Conservation (phyloP, 2,797 vertebrate genomes). For the Antennarius maculatus region DNA sequence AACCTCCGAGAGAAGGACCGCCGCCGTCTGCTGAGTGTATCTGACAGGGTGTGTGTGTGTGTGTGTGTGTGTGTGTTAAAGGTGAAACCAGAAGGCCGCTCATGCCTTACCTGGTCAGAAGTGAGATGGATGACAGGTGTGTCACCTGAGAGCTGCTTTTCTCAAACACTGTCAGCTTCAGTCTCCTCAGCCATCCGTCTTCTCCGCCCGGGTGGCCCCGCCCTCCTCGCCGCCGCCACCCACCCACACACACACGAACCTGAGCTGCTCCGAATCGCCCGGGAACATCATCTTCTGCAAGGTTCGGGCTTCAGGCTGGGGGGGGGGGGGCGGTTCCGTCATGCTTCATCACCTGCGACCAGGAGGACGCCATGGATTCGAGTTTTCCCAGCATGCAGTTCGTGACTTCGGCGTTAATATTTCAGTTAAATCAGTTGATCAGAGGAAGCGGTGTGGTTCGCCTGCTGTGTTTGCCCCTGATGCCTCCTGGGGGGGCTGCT, state of each 20-base stretch:
- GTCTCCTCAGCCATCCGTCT: constrained; percentile 78
- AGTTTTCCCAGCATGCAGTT: too few relatives aligned
- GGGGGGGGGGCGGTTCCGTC: too few relatives aligned
- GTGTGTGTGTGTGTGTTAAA: constrained; percentile 37
- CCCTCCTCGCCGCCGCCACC: constrained; percentile 54
- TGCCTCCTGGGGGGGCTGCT: constrained; percentile 32
- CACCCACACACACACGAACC: constrained; percentile 61
- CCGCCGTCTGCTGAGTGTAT: constrained; percentile 14
- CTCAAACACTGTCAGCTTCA: constrained; percentile 75
- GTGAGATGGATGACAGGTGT: constrained; percentile 78
- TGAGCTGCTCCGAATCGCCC: constrained; percentile 44
- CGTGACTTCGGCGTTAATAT: too few relatives aligned
- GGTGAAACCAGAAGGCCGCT: constrained; percentile 60
- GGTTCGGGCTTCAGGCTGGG: too few relatives aligned
- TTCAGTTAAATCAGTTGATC: too few relatives aligned
- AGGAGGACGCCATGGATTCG: too few relatives aligned
- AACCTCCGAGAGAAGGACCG: constrained; percentile 17
- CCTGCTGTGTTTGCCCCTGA: constrained; percentile 19
- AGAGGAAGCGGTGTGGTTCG: too few relatives aligned
- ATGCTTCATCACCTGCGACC: too few relatives aligned
- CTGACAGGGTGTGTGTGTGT: constrained; percentile 16
- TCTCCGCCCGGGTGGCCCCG: constrained; percentile 58
- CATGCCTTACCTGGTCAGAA: constrained; percentile 64
- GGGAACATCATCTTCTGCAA: too few relatives aligned
- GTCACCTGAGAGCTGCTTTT: constrained; percentile 77